These are phyloP conservation scores for Tautogolabrus adspersus DNA, from an alignment of 2,113 vertebrate genomes.

Conservation along the genomic window DNA sequence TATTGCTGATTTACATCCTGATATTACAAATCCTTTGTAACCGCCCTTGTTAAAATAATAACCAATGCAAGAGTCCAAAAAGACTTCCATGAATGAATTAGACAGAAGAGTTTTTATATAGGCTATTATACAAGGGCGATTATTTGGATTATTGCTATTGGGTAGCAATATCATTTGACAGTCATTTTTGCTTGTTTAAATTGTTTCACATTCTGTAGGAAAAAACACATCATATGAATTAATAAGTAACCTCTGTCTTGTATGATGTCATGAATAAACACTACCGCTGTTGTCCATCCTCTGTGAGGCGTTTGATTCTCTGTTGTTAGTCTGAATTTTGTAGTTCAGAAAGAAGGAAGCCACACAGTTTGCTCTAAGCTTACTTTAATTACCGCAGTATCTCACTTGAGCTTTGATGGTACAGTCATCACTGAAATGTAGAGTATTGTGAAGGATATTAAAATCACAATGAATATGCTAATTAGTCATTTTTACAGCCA, in stretches of 20 bases:
- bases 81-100: too few relatives aligned
- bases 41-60: too few relatives aligned
- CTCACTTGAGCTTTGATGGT: constrained; percentile 35
- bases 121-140: background rate
- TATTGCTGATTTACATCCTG: background rate
- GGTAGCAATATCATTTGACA: background rate
- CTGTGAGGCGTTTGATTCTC: background rate
- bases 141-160: too few relatives aligned
- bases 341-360: constrained; percentile 28
- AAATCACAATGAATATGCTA: constrained; percentile 71
- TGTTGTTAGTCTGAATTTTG: constrained; percentile 30
- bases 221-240: too few relatives aligned
- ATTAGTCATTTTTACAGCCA: constrained; percentile 63
- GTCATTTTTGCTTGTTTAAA: too few relatives aligned
- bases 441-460: constrained; percentile 62
- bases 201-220: too few relatives aligned
- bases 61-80: too few relatives aligned
- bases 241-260: too few relatives aligned
- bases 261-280: too few relatives aligned
- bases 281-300: too few relatives aligned
- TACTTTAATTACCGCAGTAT: constrained; percentile 62
- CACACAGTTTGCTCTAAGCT: constrained; percentile 40
- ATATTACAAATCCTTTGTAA: background rate
- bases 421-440: constrained; percentile 48
- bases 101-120: too few relatives aligned